Evolutionary conservation across 23 tunicate genomes (phyloP).

Genomic region (Trididemnum nubilum): DNA sequence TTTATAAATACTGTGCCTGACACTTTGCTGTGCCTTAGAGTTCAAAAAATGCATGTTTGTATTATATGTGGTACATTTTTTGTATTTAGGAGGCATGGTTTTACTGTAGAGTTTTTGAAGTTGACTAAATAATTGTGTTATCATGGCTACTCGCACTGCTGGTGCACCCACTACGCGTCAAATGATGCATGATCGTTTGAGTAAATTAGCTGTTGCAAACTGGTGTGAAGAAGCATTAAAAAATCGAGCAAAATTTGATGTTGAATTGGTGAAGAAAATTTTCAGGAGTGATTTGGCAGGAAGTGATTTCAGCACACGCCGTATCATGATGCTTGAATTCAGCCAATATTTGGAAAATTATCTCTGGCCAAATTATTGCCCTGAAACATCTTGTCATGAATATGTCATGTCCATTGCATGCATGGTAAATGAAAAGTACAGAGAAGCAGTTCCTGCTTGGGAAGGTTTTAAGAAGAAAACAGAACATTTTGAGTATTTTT

Average conservation of each 20-base stretch:
- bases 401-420: conserved; percentile 85
- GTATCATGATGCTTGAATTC: conserved; percentile 90
- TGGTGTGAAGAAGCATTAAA: conserved; percentile 74
- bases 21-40: too few species aligned
- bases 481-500: conserved; percentile 67
- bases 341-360: conserved; percentile 91
- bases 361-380: conserved; percentile 93
- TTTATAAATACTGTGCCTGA: too few species aligned
- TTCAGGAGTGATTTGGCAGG: conserved; percentile 58
- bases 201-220: conserved; percentile 69
- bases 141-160: conserved; percentile 89
- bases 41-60: too few species aligned
- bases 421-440: conserved; percentile 87
- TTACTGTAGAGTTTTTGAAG: too few species aligned
- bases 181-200: conserved; percentile 81
- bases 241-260: conserved; percentile 52
- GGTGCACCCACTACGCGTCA: conserved; percentile 89
- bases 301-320: conserved; percentile 49
- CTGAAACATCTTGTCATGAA: conserved; percentile 46
- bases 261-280: conserved; percentile 51
- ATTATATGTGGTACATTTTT: too few species aligned
- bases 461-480: conserved; percentile 74
- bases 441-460: conserved; percentile 97
- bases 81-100: too few species aligned
- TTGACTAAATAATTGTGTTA: too few species aligned